A percentile compares a stretch with the other conserved stretches of the same genome.
These are phyloP conservation scores for Vimba vimba DNA, from an alignment of 2,113 vertebrate species.

Conservation along the genomic window DNA sequence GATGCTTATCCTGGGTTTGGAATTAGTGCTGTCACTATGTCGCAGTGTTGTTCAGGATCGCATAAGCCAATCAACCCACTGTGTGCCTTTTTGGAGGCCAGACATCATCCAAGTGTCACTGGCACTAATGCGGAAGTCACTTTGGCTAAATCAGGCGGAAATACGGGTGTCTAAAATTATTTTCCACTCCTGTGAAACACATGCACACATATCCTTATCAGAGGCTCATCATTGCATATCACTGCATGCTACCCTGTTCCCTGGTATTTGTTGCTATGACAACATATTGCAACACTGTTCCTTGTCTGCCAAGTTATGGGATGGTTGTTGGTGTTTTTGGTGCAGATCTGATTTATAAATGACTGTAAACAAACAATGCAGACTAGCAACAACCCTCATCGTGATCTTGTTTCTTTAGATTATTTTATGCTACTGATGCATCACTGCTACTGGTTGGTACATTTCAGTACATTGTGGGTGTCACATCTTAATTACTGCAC, in stretches of 20 bases:
- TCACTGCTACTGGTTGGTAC: neutral
- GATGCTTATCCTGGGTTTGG: conserved; percentile 11
- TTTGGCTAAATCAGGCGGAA: neutral
- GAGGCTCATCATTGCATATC: conserved; percentile 41
- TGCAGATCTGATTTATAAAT: conserved; percentile 25
- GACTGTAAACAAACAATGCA: conserved; percentile 12
- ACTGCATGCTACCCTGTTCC: conserved; percentile 11
- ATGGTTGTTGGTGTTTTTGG: conserved; percentile 12
- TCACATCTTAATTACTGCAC: neutral
- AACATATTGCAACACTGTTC: conserved; percentile 35
- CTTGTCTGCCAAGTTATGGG: neutral
- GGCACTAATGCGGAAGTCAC: conserved; percentile 8
- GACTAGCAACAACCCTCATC: neutral
- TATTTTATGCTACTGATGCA: neutral
- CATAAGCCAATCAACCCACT: neutral
- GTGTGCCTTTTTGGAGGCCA: neutral
- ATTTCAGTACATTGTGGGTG: neutral
- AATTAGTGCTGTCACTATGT: conserved; percentile 24
- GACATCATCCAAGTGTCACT: conserved; percentile 15
- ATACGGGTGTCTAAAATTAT: neutral
- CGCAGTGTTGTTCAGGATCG: neutral
- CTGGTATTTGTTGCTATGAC: conserved; percentile 45
- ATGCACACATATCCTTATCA: conserved; percentile 29
- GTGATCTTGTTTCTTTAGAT: neutral
- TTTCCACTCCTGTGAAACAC: conserved; percentile 39